Evolutionary conservation across 1,140 invertebrate species (phyloP).

Genomic region (Mya arenaria): DNA sequence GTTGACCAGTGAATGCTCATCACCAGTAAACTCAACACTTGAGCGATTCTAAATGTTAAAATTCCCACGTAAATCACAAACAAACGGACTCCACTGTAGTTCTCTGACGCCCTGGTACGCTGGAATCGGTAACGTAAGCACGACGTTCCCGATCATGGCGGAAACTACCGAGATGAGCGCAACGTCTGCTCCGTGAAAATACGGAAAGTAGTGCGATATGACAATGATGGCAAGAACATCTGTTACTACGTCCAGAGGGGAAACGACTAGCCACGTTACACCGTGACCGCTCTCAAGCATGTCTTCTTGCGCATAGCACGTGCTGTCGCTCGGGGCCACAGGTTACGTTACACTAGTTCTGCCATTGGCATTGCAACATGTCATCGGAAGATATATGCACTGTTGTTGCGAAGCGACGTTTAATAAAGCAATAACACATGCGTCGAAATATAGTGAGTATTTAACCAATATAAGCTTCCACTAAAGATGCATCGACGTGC

Average conservation of each 20-base stretch:
- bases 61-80: slow-evolving; percentile 66
- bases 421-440: no score
- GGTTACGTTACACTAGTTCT: no score
- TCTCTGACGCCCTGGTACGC: slow-evolving; percentile 20
- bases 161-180: slow-evolving; percentile 62
- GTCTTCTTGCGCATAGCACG: no score
- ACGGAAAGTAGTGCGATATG: slow-evolving; percentile 63
- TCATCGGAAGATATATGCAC: no score
- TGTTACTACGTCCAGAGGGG: slow-evolving; percentile 61
- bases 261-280: slow-evolving; percentile 69
- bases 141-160: slow-evolving; percentile 57
- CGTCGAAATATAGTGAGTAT: no score
- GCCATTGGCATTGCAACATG: no score
- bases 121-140: slow-evolving; percentile 59
- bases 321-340: no score
- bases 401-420: no score
- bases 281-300: slow-evolving; percentile 53
- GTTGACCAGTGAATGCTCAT: slow-evolving; percentile 69
- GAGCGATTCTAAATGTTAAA: slow-evolving; percentile 58
- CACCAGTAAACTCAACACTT: slow-evolving; percentile 58
- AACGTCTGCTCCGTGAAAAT: slow-evolving; percentile 67
- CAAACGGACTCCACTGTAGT: slow-evolving; percentile 49
- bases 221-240: slow-evolving; percentile 60
- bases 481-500: no score
- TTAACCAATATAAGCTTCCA: no score